A percentile compares a stretch with the other conserved stretches of the same genome.
Conservation (phyloP, 2,113 vertebrate genomes). For the Phocoena sinus region DNA sequence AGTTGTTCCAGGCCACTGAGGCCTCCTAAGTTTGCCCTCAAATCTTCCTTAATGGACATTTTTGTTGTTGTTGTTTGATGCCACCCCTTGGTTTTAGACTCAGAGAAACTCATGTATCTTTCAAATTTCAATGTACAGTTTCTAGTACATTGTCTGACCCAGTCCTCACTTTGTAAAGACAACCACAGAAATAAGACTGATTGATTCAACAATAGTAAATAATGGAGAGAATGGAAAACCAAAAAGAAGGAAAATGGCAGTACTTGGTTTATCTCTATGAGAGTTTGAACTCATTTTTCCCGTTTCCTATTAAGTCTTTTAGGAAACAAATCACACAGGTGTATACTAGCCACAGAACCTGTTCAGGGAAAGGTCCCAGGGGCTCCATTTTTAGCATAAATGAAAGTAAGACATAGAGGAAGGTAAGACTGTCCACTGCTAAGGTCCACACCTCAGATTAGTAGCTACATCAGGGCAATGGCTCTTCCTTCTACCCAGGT, state of each 20-base stretch:
- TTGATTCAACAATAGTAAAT: not conserved
- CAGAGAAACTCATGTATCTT: not conserved
- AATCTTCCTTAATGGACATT: not conserved
- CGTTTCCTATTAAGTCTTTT: not conserved
- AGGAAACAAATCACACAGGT: not conserved
- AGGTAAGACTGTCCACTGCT: rapidly evolving
- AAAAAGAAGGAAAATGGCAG: not conserved
- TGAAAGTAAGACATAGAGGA: not conserved
- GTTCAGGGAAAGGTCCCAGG: not conserved
- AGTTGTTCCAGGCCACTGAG: not conserved
- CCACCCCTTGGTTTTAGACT: not conserved
- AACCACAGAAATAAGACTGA: not conserved
- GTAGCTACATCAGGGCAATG: not conserved
- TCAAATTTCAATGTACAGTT: not conserved
- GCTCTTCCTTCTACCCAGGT: not conserved
- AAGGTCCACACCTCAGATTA: not conserved
- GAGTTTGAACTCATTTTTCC: not conserved
- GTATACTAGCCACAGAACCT: not conserved
- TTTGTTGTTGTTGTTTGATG: not conserved
- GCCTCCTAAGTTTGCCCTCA: not conserved
- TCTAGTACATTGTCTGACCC: not conserved
- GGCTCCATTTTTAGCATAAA: not conserved
- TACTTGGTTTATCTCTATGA: not conserved
- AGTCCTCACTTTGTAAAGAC: not conserved
- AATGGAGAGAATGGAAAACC: not conserved